These are phyloP conservation scores for Ictidomys tridecemlineatus DNA, from an alignment of 2,113 vertebrate genomes.

Conservation along the genomic window DNA sequence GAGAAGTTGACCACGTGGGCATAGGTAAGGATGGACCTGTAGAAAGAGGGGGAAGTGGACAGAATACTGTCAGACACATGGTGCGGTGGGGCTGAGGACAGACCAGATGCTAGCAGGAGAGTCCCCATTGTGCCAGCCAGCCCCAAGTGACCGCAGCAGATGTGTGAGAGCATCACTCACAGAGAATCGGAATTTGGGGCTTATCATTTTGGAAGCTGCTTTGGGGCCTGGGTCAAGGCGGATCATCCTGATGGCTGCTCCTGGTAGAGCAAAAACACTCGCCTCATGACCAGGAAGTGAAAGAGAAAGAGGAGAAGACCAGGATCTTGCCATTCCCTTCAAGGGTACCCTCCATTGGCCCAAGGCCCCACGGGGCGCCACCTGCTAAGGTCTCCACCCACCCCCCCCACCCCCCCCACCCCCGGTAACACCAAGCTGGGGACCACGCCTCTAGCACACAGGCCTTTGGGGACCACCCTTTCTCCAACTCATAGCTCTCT, in stretches of 20 bases:
- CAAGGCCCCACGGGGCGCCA: background rate
- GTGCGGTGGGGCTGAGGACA: background rate
- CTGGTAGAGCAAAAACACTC: background rate
- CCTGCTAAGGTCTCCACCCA: background rate
- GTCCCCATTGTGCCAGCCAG: background rate
- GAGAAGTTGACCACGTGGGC: background rate
- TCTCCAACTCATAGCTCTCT: background rate
- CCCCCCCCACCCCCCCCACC: background rate
- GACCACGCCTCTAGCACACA: background rate
- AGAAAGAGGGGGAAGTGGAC: no score
- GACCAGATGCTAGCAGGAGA: background rate
- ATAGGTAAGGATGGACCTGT: background rate
- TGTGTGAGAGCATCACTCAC: background rate
- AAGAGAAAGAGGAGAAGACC: background rate
- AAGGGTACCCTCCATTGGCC: background rate
- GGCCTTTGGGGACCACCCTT: background rate
- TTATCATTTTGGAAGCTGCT: background rate
- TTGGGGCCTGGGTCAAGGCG: background rate
- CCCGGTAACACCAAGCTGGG: background rate
- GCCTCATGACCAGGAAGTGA: no score
- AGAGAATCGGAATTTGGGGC: background rate
- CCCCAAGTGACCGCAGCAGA: background rate
- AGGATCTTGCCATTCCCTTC: no score
- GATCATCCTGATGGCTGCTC: background rate
- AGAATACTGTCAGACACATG: background rate